Base-by-base conservation (phyloP, 2,797 vertebrate species). In the Gymnoscopelus microlampas region DNA sequence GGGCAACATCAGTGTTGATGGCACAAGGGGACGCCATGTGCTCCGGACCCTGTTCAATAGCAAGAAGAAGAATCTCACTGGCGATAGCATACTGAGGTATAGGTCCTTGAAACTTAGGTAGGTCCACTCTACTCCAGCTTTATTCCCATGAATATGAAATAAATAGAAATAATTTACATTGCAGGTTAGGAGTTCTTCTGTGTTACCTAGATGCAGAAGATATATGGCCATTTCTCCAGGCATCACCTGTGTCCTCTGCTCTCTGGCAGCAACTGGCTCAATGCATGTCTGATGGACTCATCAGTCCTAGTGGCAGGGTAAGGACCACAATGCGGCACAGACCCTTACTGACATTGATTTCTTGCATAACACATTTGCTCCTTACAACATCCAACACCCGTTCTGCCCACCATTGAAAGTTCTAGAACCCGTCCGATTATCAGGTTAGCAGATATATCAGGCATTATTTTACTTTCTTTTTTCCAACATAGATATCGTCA, bases 201-300 rank as follows among this genome's bases (percentile, higher is more conserved):
- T 97, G 96, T 86, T 97, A 96, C 89, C 79, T 96, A 89, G 95
- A 92, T 75, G 93, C 94, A 5, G 91, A 91, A 51, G 94, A 96
- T 8, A 85, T 98, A 64, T 91, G 89, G 67, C 87, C 82, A 32
- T 86, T 94, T 82, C 90, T 95, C 9, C 91, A 91, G 68, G 78
- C 93, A 68, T 87, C 79, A 19, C 83, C 93, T 54, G 87, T 91
- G n/a, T 87, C 90, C 63, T 88, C 89, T 3, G 65, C 80, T 0
- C 87, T 96, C 53, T 94, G 94, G 93, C 93, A 84, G 71, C 94
- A 94, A 70, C 91, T 97, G 75, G 90, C 95, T 72, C 89, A 85
- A 23, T 98, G 96, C 76, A 91, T 94, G 0, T 93, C 95, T 4
- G 91, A 94, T 0, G 95, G 94, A n/a, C 92, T 92, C 65, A 83